A percentile compares a stretch with the other conserved stretches of the same genome.
These are phyloP conservation scores for Poeciliopsis turneri DNA, from an alignment of 2,797 vertebrate genomes.

Conservation along the genomic window DNA sequence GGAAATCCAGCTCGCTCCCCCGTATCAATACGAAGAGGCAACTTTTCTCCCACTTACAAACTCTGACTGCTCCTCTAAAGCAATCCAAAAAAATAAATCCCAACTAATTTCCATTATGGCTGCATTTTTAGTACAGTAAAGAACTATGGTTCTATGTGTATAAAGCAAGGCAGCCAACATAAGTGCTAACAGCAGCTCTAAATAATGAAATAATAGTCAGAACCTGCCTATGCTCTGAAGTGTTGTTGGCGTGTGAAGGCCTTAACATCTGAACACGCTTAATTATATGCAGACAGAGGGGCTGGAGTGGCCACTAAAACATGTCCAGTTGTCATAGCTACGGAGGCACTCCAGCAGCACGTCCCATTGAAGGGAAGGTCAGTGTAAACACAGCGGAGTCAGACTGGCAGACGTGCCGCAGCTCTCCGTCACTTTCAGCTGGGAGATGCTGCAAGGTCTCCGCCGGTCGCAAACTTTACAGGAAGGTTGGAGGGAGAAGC, in stretches of 20 bases:
- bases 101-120: not conserved
- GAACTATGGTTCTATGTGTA: not conserved
- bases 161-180: not conserved
- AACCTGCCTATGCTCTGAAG: constrained; percentile 29
- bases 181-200: not conserved
- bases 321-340: constrained; percentile 63
- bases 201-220: constrained; percentile 8
- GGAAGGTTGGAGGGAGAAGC: not conserved
- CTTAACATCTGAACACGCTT: constrained; percentile 44
- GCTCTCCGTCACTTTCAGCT: constrained; percentile 28
- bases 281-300: constrained; percentile 54
- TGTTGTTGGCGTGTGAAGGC: constrained; percentile 14
- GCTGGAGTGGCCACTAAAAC: constrained; percentile 54
- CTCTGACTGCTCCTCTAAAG: not conserved
- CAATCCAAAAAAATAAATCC: not conserved
- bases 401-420: constrained; percentile 39
- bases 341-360: constrained; percentile 49
- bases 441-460: constrained; percentile 23
- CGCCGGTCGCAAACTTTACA: constrained; percentile 20
- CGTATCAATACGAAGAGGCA: too few species aligned
- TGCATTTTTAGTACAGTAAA: not conserved
- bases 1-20: not conserved
- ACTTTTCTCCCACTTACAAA: too few species aligned
- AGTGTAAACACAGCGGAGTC: constrained; percentile 56
- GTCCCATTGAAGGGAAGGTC: constrained; percentile 56